Percentiles rank a stretch among this genome's conserved stretches.
phyloP scores from a whole-genome alignment of 2,113 vertebrate species.

The Paralichthys olivaceus region DNA sequence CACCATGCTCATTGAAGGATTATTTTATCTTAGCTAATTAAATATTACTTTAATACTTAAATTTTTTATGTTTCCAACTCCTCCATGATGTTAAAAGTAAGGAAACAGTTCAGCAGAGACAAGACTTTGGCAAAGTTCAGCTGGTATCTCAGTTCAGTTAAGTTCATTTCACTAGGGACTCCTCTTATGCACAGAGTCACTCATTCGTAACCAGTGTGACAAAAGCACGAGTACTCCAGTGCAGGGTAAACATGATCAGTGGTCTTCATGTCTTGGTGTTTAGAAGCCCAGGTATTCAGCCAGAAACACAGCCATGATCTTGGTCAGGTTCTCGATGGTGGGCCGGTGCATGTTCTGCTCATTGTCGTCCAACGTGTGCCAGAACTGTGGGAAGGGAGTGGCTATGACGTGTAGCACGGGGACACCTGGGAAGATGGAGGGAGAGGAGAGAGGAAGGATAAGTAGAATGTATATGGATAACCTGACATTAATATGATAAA shows the following conservation, averaged over 20 bases:
- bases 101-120: slow-evolving; percentile 9
- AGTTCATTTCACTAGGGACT: neutral
- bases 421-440: slow-evolving; percentile 77
- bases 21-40: no score
- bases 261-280: slow-evolving; percentile 10
- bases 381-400: slow-evolving; percentile 90
- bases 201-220: neutral
- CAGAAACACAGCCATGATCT: slow-evolving; percentile 86
- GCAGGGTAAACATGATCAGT: neutral
- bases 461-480: neutral
- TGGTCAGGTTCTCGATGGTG: slow-evolving; percentile 88
- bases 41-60: neutral
- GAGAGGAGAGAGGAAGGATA: neutral
- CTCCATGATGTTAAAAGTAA: neutral
- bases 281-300: slow-evolving; percentile 87
- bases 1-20: slow-evolving; percentile 15
- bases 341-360: slow-evolving; percentile 88
- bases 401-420: slow-evolving; percentile 90
- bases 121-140: slow-evolving; percentile 52
- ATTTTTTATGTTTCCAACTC: neutral
- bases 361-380: slow-evolving; percentile 88
- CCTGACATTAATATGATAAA: no score
- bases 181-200: neutral
- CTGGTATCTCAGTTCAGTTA: slow-evolving; percentile 11
- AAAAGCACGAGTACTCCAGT: slow-evolving; percentile 1